Evolutionary conservation across 2,797 vertebrate genomes (phyloP).

Genomic region (Nyctalus aviator): DNA sequence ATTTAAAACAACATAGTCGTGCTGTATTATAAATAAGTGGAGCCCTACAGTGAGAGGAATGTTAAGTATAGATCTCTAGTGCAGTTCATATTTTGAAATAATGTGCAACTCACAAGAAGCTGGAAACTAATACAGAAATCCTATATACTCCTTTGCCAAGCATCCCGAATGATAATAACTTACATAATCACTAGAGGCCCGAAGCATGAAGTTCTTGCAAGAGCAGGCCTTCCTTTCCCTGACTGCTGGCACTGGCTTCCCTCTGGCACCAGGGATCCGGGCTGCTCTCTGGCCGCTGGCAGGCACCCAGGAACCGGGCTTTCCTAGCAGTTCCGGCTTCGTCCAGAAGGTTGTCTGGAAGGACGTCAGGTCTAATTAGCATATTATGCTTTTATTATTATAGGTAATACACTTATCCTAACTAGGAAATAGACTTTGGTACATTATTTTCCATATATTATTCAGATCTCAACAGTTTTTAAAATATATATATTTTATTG

Average conservation of each 20-base stretch:
- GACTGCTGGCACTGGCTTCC: too few relatives aligned
- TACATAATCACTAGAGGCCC: not conserved
- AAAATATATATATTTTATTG: too few relatives aligned
- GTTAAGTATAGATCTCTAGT: not conserved
- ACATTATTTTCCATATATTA: not conserved
- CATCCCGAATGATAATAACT: not conserved
- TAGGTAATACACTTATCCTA: not conserved
- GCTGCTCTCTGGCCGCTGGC: too few relatives aligned
- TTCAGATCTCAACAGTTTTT: not conserved
- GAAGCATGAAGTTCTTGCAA: too few relatives aligned
- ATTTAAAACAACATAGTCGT: not conserved
- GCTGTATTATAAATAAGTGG: not conserved
- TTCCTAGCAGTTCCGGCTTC: too few relatives aligned
- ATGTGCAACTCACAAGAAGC: not conserved
- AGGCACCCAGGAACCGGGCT: too few relatives aligned
- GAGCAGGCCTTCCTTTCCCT: too few relatives aligned
- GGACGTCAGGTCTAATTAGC: too few relatives aligned
- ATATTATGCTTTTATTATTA: too few relatives aligned
- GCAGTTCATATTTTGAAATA: constrained; percentile 15
- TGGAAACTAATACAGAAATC: not conserved
- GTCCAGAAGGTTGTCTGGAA: too few relatives aligned
- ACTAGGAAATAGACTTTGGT: not conserved
- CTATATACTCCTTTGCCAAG: not conserved
- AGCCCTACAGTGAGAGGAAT: not conserved
- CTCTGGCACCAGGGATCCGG: too few relatives aligned